Conservation (phyloP, 2,797 vertebrate genomes). For the Phrynocephalus forsythii region DNA sequence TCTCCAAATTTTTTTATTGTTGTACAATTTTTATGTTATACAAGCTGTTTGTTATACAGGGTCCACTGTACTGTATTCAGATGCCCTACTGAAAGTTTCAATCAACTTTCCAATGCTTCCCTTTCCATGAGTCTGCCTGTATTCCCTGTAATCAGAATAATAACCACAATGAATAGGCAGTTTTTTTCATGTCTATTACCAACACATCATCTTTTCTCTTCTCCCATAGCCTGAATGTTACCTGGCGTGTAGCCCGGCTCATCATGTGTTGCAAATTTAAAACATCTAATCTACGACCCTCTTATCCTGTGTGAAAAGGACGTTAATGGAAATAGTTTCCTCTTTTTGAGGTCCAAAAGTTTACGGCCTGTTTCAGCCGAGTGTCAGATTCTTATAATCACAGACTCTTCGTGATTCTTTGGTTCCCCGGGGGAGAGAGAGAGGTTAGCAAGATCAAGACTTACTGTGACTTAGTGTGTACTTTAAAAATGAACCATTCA, state of each 20-base stretch:
- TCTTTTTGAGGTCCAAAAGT: not conserved
- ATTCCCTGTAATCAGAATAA: too few relatives aligned
- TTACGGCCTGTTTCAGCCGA: not conserved
- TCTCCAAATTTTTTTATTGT: too few relatives aligned
- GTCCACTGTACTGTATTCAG: too few relatives aligned
- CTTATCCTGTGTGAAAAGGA: not conserved
- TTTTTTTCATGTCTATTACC: not conserved
- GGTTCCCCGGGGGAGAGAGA: conserved; percentile 13
- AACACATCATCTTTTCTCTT: not conserved
- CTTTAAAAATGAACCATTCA: not conserved
- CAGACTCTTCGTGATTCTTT: conserved; percentile 14
- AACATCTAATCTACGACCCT: too few relatives aligned
- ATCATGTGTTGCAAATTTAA: not conserved
- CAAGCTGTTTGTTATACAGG: too few relatives aligned
- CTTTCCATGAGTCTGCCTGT: too few relatives aligned
- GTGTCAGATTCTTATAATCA: conserved; percentile 34
- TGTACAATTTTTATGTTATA: too few relatives aligned
- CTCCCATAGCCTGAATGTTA: not conserved
- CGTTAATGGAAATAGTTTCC: not conserved
- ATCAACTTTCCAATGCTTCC: too few relatives aligned
- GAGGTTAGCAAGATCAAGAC: conserved; percentile 11
- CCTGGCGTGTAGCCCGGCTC: not conserved
- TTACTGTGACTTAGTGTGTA: not conserved
- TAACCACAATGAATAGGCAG: too few relatives aligned
- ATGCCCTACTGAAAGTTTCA: too few relatives aligned